These are phyloP conservation scores for Troides oblongomaculatus DNA, from an alignment of 2,888 invertebrate genomes.

Conservation along the genomic window DNA sequence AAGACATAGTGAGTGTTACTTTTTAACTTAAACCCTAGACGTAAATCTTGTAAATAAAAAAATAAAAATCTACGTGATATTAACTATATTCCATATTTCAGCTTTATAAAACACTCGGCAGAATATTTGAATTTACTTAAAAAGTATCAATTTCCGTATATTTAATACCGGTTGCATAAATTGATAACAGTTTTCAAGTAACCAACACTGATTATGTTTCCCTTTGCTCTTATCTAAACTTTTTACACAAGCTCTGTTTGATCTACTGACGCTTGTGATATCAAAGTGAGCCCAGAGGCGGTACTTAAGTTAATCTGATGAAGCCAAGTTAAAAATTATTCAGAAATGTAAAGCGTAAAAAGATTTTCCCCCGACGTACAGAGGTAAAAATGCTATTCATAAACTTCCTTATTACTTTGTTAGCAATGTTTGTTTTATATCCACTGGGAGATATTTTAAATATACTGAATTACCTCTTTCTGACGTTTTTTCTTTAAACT, in stretches of 20 bases:
- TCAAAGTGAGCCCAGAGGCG: conserved; percentile 59
- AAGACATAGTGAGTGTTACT: no score
- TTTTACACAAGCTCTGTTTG: conserved; percentile 47
- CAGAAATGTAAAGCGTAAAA: conserved; percentile 26
- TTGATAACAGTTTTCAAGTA: conserved; percentile 17
- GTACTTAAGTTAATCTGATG: conserved; percentile 59
- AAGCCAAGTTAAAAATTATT: conserved; percentile 45
- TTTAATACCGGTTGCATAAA: neutral
- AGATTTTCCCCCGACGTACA: conserved; percentile 6
- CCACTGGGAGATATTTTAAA: conserved; percentile 1
- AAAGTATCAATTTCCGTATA: no score
- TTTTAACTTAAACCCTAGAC: no score
- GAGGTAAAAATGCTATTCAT: conserved; percentile 1
- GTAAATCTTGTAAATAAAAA: no score
- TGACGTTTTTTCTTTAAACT: conserved; percentile 8
- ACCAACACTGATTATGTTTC: conserved; percentile 23
- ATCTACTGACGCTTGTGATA: conserved; percentile 61
- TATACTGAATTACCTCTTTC: conserved; percentile 2
- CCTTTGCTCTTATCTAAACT: conserved; percentile 23
- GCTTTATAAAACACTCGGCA: no score
- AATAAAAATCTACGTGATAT: no score
- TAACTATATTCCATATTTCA: no score
- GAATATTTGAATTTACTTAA: no score
- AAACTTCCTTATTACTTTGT: conserved; percentile 11
- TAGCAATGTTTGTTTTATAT: conserved; percentile 17